These are phyloP conservation scores for Galerucella nymphaeae DNA, from an alignment of 2,888 invertebrate species.

Conservation along the genomic window DNA sequence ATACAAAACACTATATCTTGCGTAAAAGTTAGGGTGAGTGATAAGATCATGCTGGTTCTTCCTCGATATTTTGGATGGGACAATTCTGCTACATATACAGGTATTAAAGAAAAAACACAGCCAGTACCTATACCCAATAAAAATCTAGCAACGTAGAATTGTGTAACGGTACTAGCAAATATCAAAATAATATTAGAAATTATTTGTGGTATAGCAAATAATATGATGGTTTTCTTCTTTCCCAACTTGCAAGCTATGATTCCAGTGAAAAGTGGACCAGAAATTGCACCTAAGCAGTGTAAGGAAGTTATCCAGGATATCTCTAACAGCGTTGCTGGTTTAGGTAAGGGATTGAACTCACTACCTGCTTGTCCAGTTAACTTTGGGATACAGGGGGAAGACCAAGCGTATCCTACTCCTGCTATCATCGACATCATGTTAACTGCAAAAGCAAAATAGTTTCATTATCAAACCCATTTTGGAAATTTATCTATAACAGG, in stretches of 20 bases:
- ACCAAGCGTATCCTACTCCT: constrained; percentile 52
- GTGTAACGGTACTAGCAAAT: constrained; percentile 44
- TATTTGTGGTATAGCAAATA: constrained; percentile 73
- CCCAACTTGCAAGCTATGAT: constrained; percentile 63
- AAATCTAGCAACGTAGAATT: constrained; percentile 68
- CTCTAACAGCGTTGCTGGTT: constrained; percentile 46
- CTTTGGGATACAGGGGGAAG: constrained; percentile 52
- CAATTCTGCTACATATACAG: constrained; percentile 89
- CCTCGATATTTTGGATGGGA: constrained; percentile 83
- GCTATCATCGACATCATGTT: constrained; percentile 50
- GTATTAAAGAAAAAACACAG: constrained; percentile 77
- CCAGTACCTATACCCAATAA: constrained; percentile 75
- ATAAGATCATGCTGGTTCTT: constrained; percentile 44
- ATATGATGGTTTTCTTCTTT: constrained; percentile 74
- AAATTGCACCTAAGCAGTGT: constrained; percentile 50
- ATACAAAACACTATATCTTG: constrained; percentile 45
- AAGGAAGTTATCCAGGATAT: constrained; percentile 54
- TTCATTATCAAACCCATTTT: not conserved
- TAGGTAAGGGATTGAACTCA: constrained; percentile 48
- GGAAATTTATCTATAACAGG: too few species aligned
- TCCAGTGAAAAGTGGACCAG: constrained; percentile 51
- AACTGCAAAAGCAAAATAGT: constrained; percentile 42
- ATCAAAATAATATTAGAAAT: constrained; percentile 60
- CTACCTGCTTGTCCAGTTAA: constrained; percentile 43
- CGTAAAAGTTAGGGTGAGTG: constrained; percentile 42